Conservation (phyloP, 2,113 vertebrate genomes). For the Amblyornis subalaris region DNA sequence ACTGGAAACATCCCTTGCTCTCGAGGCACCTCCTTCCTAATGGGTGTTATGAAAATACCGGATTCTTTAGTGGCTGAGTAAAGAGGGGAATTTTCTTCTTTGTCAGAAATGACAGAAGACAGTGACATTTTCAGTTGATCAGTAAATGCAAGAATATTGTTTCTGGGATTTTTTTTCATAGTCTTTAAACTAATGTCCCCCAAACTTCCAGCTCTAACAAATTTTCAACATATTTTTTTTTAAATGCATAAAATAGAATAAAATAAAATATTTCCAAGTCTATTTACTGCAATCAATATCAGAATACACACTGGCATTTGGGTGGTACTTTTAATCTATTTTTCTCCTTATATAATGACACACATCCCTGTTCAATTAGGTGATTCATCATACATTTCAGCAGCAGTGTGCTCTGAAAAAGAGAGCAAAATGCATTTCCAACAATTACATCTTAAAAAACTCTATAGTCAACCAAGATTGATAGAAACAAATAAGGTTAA, state of each 20-base stretch:
- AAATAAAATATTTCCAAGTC: neutral
- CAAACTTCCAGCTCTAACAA: neutral
- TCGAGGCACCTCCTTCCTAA: neutral
- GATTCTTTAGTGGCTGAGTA: neutral
- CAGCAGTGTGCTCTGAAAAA: conserved; percentile 21
- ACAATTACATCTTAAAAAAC: conserved; percentile 49
- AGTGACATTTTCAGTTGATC: neutral
- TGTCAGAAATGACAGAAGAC: neutral
- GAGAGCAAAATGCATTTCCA: conserved; percentile 37
- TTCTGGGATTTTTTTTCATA: neutral
- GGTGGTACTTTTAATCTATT: conserved; percentile 39
- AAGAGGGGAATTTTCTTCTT: neutral
- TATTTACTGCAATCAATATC: conserved; percentile 24
- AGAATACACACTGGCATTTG: conserved; percentile 6
- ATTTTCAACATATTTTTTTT: neutral
- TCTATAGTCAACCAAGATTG: conserved; percentile 18
- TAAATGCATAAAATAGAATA: neutral
- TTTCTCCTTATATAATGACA: conserved; percentile 59
- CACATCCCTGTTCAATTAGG: conserved; percentile 55
- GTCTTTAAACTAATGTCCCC: neutral
- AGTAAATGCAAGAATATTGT: neutral
- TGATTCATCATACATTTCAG: conserved; percentile 64
- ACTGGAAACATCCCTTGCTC: neutral
- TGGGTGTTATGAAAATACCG: neutral
- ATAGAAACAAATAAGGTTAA: conserved; percentile 41